Conservation (phyloP, 2,113 vertebrate species). For the Indicator maculatus region DNA sequence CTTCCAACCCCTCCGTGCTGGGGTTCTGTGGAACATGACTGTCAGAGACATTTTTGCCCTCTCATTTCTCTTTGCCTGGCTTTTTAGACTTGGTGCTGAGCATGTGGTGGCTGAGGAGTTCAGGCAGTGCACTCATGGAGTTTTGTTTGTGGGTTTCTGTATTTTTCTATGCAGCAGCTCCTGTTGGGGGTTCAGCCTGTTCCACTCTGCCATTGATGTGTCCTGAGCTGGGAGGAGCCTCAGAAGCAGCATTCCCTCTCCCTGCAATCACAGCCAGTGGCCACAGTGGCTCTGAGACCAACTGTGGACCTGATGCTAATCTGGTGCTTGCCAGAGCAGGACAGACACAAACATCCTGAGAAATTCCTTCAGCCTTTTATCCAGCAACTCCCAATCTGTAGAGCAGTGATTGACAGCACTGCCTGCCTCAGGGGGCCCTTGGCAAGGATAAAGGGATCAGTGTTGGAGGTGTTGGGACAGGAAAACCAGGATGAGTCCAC, state of each 20-base stretch:
- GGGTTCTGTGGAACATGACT: accelerated
- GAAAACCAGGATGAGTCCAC: conserved; percentile 41
- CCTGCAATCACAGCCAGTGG: conserved; percentile 33
- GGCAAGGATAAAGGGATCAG: conserved; percentile 8
- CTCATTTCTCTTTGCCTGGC: accelerated
- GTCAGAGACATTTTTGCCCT: accelerated
- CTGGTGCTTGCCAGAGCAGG: conserved; percentile 43
- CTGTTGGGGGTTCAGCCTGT: not conserved
- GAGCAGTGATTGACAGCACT: conserved; percentile 35
- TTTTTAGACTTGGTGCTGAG: not conserved
- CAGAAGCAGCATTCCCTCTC: not conserved
- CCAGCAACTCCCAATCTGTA: conserved; percentile 36
- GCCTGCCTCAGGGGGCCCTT: conserved; percentile 4
- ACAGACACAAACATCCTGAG: conserved; percentile 12
- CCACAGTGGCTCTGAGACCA: conserved; percentile 33
- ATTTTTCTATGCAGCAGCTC: not conserved
- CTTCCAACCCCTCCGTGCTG: no score
- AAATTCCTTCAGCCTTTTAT: conserved; percentile 61
- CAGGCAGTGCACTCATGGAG: not conserved
- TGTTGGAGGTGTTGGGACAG: conserved; percentile 20
- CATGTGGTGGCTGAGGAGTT: not conserved
- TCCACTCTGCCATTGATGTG: conserved; percentile 24
- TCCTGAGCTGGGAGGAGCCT: not conserved
- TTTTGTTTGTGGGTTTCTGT: not conserved
- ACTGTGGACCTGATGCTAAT: conserved; percentile 13